A percentile compares a stretch with the other conserved stretches of the same genome.
phyloP scores from a whole-genome alignment of 2,888 invertebrate species.

The Epirrita christyi region DNA sequence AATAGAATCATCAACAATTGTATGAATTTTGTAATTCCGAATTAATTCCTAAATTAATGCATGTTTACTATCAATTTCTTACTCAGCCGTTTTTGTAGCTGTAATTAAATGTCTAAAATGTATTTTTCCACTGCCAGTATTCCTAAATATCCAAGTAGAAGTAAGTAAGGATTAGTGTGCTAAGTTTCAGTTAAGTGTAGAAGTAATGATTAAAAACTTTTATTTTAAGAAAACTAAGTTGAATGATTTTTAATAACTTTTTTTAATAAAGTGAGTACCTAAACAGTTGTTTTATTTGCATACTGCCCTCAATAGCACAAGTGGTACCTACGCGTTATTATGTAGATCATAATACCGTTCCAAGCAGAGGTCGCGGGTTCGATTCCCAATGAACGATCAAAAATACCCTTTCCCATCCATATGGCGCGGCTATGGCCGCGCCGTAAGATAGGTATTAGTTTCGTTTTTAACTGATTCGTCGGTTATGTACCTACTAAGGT shows the following conservation, averaged over 20 bases:
- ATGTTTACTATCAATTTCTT: constrained; percentile 13
- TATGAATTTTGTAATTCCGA: constrained; percentile 12
- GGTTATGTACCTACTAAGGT: no score
- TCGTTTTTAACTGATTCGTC: no score
- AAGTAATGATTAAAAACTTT: constrained; percentile 45
- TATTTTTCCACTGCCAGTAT: constrained; percentile 86
- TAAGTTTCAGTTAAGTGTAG: constrained; percentile 55
- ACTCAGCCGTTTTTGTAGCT: constrained; percentile 44
- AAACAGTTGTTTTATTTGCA: constrained; percentile 29
- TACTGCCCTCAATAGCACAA: no score
- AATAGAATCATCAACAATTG: constrained; percentile 23
- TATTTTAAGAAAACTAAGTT: constrained; percentile 69
- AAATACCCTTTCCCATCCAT: no score
- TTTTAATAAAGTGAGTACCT: constrained; percentile 73
- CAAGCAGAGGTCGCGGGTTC: no score
- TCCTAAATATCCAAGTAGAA: constrained; percentile 74
- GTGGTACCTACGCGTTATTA: no score
- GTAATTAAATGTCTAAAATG: constrained; percentile 60
- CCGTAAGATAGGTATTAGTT: no score
- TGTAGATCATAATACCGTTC: no score
- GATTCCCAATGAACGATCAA: no score
- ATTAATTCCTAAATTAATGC: constrained; percentile 14
- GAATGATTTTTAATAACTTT: constrained; percentile 84
- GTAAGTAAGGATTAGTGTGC: constrained; percentile 51
- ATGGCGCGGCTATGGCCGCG: no score